These are phyloP conservation scores for Heterochromis multidens DNA, from an alignment of 2,113 vertebrate species.

Conservation along the genomic window DNA sequence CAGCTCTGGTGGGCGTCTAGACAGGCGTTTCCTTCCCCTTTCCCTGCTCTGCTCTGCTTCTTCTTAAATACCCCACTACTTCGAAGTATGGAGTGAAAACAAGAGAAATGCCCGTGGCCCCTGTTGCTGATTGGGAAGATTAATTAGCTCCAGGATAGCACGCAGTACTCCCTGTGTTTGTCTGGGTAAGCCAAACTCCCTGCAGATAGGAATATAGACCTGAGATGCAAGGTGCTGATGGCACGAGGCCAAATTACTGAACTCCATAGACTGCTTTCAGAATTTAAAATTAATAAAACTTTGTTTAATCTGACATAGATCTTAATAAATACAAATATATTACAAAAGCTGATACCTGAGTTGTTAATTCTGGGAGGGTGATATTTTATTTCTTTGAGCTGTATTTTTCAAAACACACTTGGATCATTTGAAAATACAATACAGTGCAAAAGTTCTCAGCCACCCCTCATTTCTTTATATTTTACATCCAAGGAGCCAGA, in stretches of 20 bases:
- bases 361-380: not conserved
- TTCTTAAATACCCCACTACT: conserved; percentile 69
- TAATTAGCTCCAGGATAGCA: conserved; percentile 71
- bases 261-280: not conserved
- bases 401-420: too few species aligned
- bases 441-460: not conserved
- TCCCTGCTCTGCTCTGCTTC: conserved; percentile 72
- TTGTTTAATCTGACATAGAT: not conserved
- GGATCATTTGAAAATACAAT: not conserved
- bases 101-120: conserved; percentile 71
- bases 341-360: not conserved
- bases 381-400: not conserved
- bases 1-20: conserved; percentile 76
- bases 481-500: not conserved
- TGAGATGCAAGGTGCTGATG: conserved; percentile 9
- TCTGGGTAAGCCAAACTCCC: conserved; percentile 35
- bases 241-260: not conserved
- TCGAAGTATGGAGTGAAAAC: conserved; percentile 63
- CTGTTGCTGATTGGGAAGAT: conserved; percentile 77
- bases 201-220: not conserved
- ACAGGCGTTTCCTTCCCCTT: conserved; percentile 79
- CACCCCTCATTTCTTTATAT: not conserved
- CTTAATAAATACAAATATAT: not conserved
- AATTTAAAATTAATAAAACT: not conserved
- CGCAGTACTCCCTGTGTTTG: conserved; percentile 56